A percentile compares a stretch with the other conserved stretches of the same genome.
Evolutionary conservation across 2,888 invertebrate genomes (phyloP).

Genomic region (Dione vanillae): DNA sequence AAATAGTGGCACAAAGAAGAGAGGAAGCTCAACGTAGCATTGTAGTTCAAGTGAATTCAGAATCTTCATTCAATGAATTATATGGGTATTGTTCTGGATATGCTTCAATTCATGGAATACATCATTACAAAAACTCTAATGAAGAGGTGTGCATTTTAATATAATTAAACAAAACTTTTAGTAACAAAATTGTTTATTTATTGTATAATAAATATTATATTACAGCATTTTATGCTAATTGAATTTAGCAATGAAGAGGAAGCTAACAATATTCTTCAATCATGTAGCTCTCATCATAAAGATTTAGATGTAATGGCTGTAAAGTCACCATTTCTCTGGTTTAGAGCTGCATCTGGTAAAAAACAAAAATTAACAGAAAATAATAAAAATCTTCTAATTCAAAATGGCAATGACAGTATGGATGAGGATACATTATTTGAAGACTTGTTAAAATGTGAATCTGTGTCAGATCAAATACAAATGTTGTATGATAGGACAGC

Average conservation of each 20-base stretch:
- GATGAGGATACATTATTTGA: conserved; percentile 73
- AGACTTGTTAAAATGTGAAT: conserved; percentile 75
- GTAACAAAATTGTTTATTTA: background rate
- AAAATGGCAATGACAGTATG: conserved; percentile 76
- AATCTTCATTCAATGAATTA: conserved; percentile 87
- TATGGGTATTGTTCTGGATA: conserved; percentile 88
- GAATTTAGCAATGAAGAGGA: conserved; percentile 86
- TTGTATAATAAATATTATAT: background rate
- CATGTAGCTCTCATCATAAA: conserved; percentile 83
- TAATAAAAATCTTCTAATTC: conserved; percentile 52
- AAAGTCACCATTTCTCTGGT: conserved; percentile 90
- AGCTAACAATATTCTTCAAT: conserved; percentile 81
- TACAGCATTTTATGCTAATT: conserved; percentile 88
- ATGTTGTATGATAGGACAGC: conserved; percentile 85
- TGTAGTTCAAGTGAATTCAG: conserved; percentile 90
- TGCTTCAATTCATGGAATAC: conserved; percentile 86
- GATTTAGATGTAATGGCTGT: conserved; percentile 85
- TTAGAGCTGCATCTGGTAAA: conserved; percentile 77
- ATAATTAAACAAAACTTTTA: background rate
- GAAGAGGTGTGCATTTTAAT: conserved; percentile 68
- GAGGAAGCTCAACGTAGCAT: conserved; percentile 88
- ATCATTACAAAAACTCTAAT: conserved; percentile 84
- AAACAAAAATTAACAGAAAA: conserved; percentile 54
- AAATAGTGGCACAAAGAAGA: conserved; percentile 84
- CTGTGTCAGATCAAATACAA: conserved; percentile 88